phyloP scores from a whole-genome alignment of 1,140 invertebrate genomes.

The Tetramorium parvispinum region DNA sequence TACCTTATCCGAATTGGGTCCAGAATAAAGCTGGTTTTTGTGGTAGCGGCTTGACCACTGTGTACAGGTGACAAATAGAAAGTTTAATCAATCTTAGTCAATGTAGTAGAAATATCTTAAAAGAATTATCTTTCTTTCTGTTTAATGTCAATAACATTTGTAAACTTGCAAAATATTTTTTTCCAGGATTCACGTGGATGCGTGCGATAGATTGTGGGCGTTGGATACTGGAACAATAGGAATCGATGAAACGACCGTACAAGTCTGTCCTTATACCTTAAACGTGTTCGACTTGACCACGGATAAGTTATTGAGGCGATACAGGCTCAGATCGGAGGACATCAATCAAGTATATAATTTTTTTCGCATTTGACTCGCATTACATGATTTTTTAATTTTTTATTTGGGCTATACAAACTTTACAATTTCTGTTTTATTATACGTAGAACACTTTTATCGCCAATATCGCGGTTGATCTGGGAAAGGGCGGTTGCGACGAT shows the following conservation, averaged over 20 bases:
- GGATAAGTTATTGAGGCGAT: constrained; percentile 89
- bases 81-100: not conserved
- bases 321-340: constrained; percentile 90
- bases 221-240: constrained; percentile 93
- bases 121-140: not conserved
- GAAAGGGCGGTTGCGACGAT: constrained; percentile 90
- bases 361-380: not conserved
- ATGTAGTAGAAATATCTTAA: not conserved
- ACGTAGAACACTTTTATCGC: constrained; percentile 90
- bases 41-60: constrained; percentile 90
- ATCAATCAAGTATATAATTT: constrained; percentile 86
- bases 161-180: constrained; percentile 14
- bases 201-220: constrained; percentile 92
- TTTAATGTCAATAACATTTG: constrained; percentile 1
- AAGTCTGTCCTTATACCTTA: constrained; percentile 90
- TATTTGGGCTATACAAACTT: not conserved
- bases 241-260: constrained; percentile 90
- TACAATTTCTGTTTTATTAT: constrained; percentile 22
- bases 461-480: constrained; percentile 92
- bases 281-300: constrained; percentile 92
- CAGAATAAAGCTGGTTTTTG: constrained; percentile 91
- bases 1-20: constrained; percentile 91
- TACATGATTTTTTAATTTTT: not conserved
- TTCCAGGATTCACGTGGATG: constrained; percentile 88
- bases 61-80: constrained; percentile 86